phyloP scores from a whole-genome alignment of 2,797 vertebrate species.

The Adrianichthys oophorus region DNA sequence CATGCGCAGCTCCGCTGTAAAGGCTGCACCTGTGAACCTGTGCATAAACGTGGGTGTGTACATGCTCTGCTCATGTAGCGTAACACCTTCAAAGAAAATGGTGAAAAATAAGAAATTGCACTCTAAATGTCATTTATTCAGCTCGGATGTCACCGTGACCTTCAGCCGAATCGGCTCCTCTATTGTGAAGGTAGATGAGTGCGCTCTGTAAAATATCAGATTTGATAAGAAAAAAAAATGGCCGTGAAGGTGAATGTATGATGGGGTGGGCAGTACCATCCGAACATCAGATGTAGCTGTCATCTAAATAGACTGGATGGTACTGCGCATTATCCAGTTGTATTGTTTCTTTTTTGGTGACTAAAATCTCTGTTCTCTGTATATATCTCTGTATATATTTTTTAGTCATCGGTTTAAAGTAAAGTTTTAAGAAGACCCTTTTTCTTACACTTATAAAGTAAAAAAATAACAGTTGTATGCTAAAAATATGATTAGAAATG shows the following conservation, averaged over 20 bases:
- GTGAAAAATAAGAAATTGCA: constrained; percentile 80
- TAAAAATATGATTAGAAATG: too few species aligned
- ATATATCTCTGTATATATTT: background rate
- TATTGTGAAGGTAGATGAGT: constrained; percentile 80
- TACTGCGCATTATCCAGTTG: constrained; percentile 1
- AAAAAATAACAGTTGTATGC: too few species aligned
- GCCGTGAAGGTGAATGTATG: constrained; percentile 59
- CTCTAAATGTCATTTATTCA: constrained; percentile 88
- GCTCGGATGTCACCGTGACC: constrained; percentile 81
- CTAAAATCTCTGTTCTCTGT: constrained; percentile 19
- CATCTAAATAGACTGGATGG: constrained; percentile 26
- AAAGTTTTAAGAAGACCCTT: background rate
- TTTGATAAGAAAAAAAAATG: constrained; percentile 73
- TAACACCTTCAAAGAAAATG: constrained; percentile 70
- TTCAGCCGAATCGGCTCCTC: constrained; percentile 86
- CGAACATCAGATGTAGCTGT: constrained; percentile 20
- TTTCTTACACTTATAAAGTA: background rate
- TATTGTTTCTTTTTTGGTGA: constrained; percentile 22
- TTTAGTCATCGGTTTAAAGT: constrained; percentile 1
- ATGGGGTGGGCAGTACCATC: constrained; percentile 11
- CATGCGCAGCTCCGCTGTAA: constrained; percentile 45
- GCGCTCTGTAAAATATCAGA: constrained; percentile 81
- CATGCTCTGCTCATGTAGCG: constrained; percentile 32
- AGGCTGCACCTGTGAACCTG: background rate
- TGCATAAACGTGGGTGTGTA: constrained; percentile 6